phyloP scores from a whole-genome alignment of 1,140 invertebrate species.

The Hycleus cichorii region DNA sequence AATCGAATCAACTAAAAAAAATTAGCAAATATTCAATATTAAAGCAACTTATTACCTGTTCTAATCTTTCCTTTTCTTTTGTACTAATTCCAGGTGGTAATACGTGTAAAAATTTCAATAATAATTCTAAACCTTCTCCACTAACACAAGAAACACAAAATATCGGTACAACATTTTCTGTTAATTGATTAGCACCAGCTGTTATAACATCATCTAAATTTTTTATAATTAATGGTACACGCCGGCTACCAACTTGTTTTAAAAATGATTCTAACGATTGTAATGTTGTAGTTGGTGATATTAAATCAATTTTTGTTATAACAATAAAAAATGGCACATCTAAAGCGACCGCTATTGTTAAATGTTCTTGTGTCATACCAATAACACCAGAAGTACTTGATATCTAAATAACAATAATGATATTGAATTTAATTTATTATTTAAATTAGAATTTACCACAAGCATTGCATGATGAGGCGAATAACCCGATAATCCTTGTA shows the following conservation, averaged over 20 bases:
- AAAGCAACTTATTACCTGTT: conserved; percentile 41
- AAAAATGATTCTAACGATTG: conserved; percentile 57
- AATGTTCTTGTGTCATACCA: conserved; percentile 72
- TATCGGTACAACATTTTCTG: conserved; percentile 70
- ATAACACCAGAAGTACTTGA: conserved; percentile 57
- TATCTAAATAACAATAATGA: conserved; percentile 39
- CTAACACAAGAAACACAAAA: conserved; percentile 94
- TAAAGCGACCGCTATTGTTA: conserved; percentile 73
- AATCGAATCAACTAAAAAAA: too few species aligned
- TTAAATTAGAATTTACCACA: conserved; percentile 51
- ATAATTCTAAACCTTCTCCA: conserved; percentile 71
- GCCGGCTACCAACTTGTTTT: conserved; percentile 44
- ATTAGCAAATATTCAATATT: too few species aligned
- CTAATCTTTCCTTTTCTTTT: conserved; percentile 63
- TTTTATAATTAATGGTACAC: conserved; percentile 58
- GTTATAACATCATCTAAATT: conserved; percentile 66
- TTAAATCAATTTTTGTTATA: conserved; percentile 82
- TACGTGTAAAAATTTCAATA: conserved; percentile 72
- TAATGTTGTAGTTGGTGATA: conserved; percentile 52
- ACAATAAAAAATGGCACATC: conserved; percentile 86
- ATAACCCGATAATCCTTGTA: conserved; percentile 90
- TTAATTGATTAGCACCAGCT: conserved; percentile 54
- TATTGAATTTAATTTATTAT: neutral
- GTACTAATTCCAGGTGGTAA: conserved; percentile 61
- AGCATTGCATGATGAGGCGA: conserved; percentile 92